A percentile compares a stretch with the other conserved stretches of the same genome.
Conservation (phyloP, 2,888 invertebrate genomes). For the Empis stercorea region DNA sequence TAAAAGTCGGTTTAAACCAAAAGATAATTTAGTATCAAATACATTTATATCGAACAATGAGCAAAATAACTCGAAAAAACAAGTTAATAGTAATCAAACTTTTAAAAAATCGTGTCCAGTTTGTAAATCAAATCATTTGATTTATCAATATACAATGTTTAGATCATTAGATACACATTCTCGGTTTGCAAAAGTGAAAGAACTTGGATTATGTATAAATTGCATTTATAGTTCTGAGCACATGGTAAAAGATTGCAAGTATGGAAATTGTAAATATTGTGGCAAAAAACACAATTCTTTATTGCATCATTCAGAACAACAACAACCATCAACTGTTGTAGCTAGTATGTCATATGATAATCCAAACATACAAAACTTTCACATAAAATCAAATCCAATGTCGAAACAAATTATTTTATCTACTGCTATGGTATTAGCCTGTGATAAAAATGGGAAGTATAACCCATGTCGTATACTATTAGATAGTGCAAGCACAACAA, state of each 20-base stretch:
- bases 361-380: neutral
- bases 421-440: neutral
- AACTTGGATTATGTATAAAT: neutral
- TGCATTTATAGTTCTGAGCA: neutral
- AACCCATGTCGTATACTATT: neutral
- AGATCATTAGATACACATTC: neutral
- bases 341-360: neutral
- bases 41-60: neutral
- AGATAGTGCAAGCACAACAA: neutral
- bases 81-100: neutral
- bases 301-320: neutral
- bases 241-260: neutral
- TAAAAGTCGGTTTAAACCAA: neutral
- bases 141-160: neutral
- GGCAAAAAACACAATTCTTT: neutral
- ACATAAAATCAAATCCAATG: neutral
- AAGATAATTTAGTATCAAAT: neutral
- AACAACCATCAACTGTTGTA: neutral
- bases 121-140: neutral
- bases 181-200: neutral
- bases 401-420: neutral
- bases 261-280: neutral
- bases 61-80: neutral
- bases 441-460: neutral
- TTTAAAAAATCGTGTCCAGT: neutral